Evolutionary conservation across 2,797 vertebrate genomes (phyloP).

Genomic region (Limosa lapponica): DNA sequence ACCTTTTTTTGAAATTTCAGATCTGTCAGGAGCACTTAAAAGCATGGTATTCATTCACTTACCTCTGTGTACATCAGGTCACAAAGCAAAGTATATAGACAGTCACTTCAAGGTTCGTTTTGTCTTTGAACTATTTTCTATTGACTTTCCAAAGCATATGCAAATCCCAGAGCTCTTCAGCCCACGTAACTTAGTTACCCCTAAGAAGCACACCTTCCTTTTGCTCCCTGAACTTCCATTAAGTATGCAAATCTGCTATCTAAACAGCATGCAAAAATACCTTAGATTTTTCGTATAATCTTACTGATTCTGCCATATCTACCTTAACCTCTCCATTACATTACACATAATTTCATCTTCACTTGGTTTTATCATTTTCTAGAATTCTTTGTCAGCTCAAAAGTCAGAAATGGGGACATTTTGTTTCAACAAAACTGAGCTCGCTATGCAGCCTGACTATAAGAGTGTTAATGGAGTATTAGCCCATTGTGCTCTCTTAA

Average conservation of each 20-base stretch:
- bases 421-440: neutral
- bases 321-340: neutral
- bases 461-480: neutral
- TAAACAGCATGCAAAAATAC: neutral
- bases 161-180: neutral
- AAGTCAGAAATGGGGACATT: neutral
- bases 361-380: neutral
- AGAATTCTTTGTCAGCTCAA: neutral
- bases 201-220: neutral
- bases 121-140: neutral
- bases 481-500: neutral
- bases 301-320: neutral
- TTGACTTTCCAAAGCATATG: neutral
- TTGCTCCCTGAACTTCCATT: neutral
- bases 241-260: neutral
- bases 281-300: neutral
- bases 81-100: neutral
- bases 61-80: neutral
- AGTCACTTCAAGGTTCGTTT: neutral
- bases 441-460: accelerated
- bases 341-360: neutral
- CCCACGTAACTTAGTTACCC: neutral
- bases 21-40: neutral
- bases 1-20: neutral
- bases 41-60: neutral